Base-by-base conservation (phyloP, 2,888 invertebrate genomes). In the Lissocephala sabroskyi region DNA sequence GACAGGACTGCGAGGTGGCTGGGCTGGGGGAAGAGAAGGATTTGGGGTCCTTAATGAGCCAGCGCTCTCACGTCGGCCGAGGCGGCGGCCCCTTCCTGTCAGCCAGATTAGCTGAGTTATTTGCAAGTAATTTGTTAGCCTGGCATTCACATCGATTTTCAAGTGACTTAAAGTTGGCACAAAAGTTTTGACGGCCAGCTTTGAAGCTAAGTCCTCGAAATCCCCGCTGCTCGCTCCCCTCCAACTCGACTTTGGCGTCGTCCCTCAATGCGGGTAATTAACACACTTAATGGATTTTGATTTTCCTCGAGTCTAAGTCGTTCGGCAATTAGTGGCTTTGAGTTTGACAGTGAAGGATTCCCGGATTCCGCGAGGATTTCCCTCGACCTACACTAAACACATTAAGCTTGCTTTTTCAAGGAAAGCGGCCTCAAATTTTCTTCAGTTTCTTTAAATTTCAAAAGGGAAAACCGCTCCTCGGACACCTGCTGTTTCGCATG, bases 81-180 rank as follows among this genome's bases (percentile, higher is more conserved):
- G n/a, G n/a, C n/a, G n/a, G n/a, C n/a, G n/a, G n/a, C n/a, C n/a
- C n/a, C n/a, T n/a, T n/a, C n/a, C n/a, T n/a, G n/a, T n/a, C n/a
- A n/a, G n/a, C n/a, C n/a, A 62, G 77, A 73, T 79, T 79, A 79
- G 63, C 66, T 63, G 70, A 73, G 66, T 71, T 77, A 79, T 77
- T 75, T 71, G 63, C 68, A 67, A 77, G 79, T 67, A 77, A 79
- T 79, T 79, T 79, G 75, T 75, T 76, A 67, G 65, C 54, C 62
- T 66, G 43, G 41, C 71, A 50, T 64, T 55, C 64, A n/a, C n/a
- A 59, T 59, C 50, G 67, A 55, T 55, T 66, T 45, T 43, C 55
- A 11, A 33, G 52, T 41, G 52, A 45, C 48, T 70, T 52, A 29
- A 49, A 58, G 50, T 44, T 51, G 42, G 11, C 26, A 11, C 28